A percentile compares a stretch with the other conserved stretches of the same genome.
phyloP scores from a whole-genome alignment of 1,140 invertebrate genomes.

The Venustaconcha ellipsiformis region DNA sequence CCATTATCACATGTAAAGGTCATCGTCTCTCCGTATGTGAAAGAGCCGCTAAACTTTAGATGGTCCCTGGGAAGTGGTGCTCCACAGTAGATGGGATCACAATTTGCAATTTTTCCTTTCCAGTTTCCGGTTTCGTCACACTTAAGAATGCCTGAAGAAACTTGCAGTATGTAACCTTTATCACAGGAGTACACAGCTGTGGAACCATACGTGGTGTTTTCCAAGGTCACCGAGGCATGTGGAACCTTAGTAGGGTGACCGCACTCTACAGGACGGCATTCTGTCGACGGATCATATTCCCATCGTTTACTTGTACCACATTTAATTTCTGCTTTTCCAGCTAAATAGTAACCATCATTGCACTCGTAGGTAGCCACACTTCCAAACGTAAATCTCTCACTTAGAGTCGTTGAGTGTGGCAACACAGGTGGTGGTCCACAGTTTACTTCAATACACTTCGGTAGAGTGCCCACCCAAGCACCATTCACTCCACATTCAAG shows the following conservation, averaged over 20 bases:
- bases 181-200: conserved; percentile 46
- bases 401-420: conserved; percentile 41
- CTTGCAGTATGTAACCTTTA: conserved; percentile 40
- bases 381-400: conserved; percentile 55
- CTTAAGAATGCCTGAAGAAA: conserved; percentile 13
- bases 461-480: conserved; percentile 49
- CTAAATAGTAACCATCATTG: conserved; percentile 60
- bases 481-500: conserved; percentile 59
- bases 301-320: conserved; percentile 49
- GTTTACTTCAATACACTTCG: conserved; percentile 40
- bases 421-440: conserved; percentile 55
- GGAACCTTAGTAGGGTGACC: conserved; percentile 83
- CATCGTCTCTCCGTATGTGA: background rate
- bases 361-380: conserved; percentile 71
- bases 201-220: conserved; percentile 78
- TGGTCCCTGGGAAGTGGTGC: conserved; percentile 27
- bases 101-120: conserved; percentile 38
- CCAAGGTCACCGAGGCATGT: conserved; percentile 78
- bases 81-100: conserved; percentile 44
- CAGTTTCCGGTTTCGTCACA: conserved; percentile 49
- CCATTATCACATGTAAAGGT: conserved; percentile 71
- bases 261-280: conserved; percentile 84
- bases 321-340: conserved; percentile 54
- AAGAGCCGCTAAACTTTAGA: background rate
- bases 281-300: conserved; percentile 34